Percentiles rank a stretch among this genome's conserved stretches.
These are phyloP conservation scores for Chinchilla lanigera DNA, from an alignment of 2,113 vertebrate species.

Conservation along the genomic window DNA sequence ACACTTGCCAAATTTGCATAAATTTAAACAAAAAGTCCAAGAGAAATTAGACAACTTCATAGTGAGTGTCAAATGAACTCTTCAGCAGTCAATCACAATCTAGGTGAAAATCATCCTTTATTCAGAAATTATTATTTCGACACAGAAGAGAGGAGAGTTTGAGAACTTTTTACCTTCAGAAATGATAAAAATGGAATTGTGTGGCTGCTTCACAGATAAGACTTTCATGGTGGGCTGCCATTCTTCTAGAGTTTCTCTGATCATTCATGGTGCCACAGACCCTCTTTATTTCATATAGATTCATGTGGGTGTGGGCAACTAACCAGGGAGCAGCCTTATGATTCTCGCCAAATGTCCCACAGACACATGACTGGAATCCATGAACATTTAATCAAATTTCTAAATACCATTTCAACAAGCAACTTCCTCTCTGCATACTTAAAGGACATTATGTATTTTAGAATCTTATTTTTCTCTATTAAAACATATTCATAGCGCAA, in stretches of 20 bases:
- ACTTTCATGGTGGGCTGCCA: not conserved
- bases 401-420: not conserved
- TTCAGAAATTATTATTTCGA: not conserved
- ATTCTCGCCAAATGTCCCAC: not conserved
- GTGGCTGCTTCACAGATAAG: not conserved
- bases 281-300: not conserved
- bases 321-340: not conserved
- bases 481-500: not conserved
- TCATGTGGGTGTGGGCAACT: not conserved
- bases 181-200: not conserved
- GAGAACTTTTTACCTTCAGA: not conserved
- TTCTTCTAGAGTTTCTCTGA: not conserved
- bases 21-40: not conserved
- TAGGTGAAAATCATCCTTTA: not conserved
- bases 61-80: not conserved
- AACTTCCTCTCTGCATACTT: slow-evolving; percentile 5
- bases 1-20: not conserved
- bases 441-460: not conserved
- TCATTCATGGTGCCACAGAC: not conserved
- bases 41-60: not conserved
- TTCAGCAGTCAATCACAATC: not conserved
- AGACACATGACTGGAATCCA: not conserved
- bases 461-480: not conserved
- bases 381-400: not conserved
- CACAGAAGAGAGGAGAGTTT: not conserved